Evolutionary conservation across 2,113 vertebrate genomes (phyloP).

Genomic region (Ailurus styani): DNA sequence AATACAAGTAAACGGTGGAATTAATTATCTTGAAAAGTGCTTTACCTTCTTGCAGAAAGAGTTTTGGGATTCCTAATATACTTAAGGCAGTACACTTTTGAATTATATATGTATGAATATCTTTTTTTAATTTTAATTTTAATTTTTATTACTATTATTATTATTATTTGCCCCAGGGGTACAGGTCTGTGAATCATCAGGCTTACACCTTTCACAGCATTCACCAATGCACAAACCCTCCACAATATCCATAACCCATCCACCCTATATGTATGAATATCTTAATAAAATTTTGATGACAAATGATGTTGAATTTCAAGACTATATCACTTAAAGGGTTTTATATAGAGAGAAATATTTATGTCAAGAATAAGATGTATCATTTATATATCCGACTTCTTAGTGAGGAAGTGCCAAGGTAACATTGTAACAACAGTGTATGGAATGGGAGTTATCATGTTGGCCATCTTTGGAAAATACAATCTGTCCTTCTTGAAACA

Average conservation of each 20-base stretch:
- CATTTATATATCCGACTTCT: not conserved
- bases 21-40: slow-evolving; percentile 19
- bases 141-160: too few relatives aligned
- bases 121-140: too few relatives aligned
- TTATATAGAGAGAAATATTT: not conserved
- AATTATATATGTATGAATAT: too few relatives aligned
- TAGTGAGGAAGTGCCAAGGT: not conserved
- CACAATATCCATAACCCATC: too few relatives aligned
- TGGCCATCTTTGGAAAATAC: not conserved
- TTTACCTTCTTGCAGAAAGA: not conserved
- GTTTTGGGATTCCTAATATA: not conserved
- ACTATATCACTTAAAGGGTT: not conserved
- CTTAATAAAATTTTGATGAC: not conserved
- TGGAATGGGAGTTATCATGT: not conserved
- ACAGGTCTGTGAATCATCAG: too few relatives aligned
- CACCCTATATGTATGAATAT: not conserved
- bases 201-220: too few relatives aligned
- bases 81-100: not conserved
- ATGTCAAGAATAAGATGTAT: not conserved
- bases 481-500: not conserved
- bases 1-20: not conserved
- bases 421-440: not conserved
- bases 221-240: too few relatives aligned
- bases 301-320: not conserved
- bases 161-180: too few relatives aligned